phyloP scores from a whole-genome alignment of 2,797 vertebrate species.

The Gadopsis marmoratus region DNA sequence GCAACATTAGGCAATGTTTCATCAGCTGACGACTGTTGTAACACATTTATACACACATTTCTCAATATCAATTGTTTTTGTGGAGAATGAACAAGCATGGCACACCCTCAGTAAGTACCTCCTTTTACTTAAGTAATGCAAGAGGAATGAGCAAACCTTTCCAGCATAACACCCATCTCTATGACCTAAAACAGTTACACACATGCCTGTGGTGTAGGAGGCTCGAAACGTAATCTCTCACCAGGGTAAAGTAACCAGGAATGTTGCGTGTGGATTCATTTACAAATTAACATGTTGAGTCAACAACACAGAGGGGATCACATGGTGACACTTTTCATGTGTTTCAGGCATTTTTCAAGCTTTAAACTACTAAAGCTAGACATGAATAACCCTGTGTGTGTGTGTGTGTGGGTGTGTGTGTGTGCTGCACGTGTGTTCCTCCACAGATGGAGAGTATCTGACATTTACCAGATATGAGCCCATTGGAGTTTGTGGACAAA shows the following conservation, averaged over 20 bases:
- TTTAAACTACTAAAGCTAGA: slow-evolving; percentile 30
- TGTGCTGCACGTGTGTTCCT: slow-evolving; percentile 62
- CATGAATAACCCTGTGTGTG: slow-evolving; percentile 35
- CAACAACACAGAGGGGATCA: slow-evolving; percentile 64
- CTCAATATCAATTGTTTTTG: slow-evolving; percentile 77
- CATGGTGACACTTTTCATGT: slow-evolving; percentile 59
- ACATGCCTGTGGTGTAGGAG: slow-evolving; percentile 70
- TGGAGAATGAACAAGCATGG: slow-evolving; percentile 75
- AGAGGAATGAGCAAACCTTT: slow-evolving; percentile 80
- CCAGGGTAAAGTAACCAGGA: slow-evolving; percentile 69
- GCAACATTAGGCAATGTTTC: slow-evolving; percentile 71
- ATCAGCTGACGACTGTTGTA: slow-evolving; percentile 70
- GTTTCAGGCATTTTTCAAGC: slow-evolving; percentile 41
- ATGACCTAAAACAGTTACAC: slow-evolving; percentile 77
- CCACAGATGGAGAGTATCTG: slow-evolving; percentile 97
- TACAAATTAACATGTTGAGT: slow-evolving; percentile 75
- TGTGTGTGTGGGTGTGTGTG: slow-evolving; percentile 43
- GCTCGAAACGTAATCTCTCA: slow-evolving; percentile 72
- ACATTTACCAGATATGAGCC: slow-evolving; percentile 98
- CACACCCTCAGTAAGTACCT: slow-evolving; percentile 77
- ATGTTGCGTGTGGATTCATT: slow-evolving; percentile 73
- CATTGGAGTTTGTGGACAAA: slow-evolving; percentile 99
- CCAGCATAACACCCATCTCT: slow-evolving; percentile 82
- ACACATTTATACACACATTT: slow-evolving; percentile 70
- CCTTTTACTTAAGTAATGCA: slow-evolving; percentile 78